Conservation (phyloP, 2,888 invertebrate species). For the Leucania comma region DNA sequence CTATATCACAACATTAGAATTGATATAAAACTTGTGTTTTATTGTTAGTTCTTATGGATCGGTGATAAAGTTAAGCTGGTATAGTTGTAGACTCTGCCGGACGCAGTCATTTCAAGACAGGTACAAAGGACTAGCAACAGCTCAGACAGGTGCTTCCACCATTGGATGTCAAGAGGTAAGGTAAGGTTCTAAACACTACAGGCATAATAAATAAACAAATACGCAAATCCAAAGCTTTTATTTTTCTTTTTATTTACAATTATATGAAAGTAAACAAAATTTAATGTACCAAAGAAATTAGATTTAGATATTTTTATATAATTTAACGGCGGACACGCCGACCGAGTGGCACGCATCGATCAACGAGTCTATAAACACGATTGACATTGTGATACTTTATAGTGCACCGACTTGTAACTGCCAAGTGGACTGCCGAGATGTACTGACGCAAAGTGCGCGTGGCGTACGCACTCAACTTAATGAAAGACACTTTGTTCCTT, state of each 20-base stretch:
- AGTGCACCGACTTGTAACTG: conserved; percentile 46
- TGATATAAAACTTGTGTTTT: no score
- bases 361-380: conserved; percentile 61
- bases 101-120: no score
- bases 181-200: conserved; percentile 7
- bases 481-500: not conserved
- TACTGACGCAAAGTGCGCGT: conserved; percentile 35
- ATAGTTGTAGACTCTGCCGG: no score
- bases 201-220: conserved; percentile 67
- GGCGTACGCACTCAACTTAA: conserved; percentile 48
- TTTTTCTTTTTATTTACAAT: conserved; percentile 88
- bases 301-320: conserved; percentile 81
- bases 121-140: no score
- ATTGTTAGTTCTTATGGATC: no score
- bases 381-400: conserved; percentile 63
- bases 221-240: conserved; percentile 90
- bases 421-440: conserved; percentile 11
- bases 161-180: not conserved
- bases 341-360: conserved; percentile 65
- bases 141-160: no score
- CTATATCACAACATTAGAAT: no score
- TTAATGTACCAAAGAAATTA: conserved; percentile 87
- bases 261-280: conserved; percentile 91
- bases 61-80: no score
- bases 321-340: conserved; percentile 68